A percentile compares a stretch with the other conserved stretches of the same genome.
Conservation (phyloP, 1,140 invertebrate genomes). For the Hyles vespertilio region DNA sequence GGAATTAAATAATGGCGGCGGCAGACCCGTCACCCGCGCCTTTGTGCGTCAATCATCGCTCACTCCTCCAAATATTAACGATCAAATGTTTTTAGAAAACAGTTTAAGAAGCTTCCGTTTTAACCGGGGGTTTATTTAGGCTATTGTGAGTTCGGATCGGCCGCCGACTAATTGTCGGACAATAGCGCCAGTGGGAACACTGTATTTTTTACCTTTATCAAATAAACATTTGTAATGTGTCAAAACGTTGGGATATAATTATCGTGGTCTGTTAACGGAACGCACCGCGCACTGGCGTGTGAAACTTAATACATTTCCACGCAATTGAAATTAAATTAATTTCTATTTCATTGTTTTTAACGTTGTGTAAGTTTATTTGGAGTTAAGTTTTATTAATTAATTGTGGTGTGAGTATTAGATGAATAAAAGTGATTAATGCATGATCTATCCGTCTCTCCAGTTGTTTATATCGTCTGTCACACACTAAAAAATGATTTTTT, state of each 20-base stretch:
- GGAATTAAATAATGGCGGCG: conserved; percentile 20
- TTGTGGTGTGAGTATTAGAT: no score
- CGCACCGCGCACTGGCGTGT: conserved; percentile 17
- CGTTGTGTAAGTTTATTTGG: no score
- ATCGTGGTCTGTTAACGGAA: conserved; percentile 21
- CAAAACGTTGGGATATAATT: conserved; percentile 27
- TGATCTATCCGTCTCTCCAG: no score
- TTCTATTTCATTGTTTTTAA: background rate
- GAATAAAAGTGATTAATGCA: no score
- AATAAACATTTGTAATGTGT: conserved; percentile 53
- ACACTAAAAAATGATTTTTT: no score
- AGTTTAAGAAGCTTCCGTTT: conserved; percentile 56
- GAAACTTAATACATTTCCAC: conserved; percentile 7
- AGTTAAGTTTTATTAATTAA: no score
- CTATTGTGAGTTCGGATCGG: conserved; percentile 42
- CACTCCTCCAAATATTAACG: conserved; percentile 24
- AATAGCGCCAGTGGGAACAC: conserved; percentile 16
- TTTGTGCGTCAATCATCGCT: conserved; percentile 23
- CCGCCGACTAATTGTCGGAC: conserved; percentile 44
- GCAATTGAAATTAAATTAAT: no score
- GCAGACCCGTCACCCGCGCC: conserved; percentile 26
- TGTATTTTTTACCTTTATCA: conserved; percentile 40
- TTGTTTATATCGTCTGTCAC: no score
- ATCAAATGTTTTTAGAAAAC: conserved; percentile 44
- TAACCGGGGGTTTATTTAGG: conserved; percentile 35